These are phyloP conservation scores for Pedionomus torquatus DNA, from an alignment of 2,113 vertebrate genomes.

Conservation along the genomic window DNA sequence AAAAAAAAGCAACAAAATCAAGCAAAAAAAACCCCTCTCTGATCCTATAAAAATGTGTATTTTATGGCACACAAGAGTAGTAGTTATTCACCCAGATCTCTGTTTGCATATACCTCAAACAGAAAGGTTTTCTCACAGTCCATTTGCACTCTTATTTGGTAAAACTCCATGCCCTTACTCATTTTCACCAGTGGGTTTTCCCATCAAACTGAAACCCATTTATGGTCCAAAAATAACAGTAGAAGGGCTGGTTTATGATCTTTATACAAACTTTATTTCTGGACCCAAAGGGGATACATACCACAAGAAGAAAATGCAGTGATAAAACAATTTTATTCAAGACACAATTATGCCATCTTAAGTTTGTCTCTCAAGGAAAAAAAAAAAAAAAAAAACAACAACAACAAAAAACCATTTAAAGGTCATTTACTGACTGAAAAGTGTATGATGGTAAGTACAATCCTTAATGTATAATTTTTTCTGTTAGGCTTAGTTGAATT, in stretches of 20 bases:
- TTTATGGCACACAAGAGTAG: neutral
- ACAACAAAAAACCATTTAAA: no score
- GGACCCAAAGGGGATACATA: neutral
- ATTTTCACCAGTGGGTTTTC: neutral
- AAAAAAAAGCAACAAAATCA: neutral
- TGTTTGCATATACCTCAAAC: neutral
- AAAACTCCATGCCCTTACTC: neutral
- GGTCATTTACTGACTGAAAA: conserved; percentile 15
- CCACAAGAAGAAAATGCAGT: neutral
- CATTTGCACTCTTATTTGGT: neutral
- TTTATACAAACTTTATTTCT: neutral
- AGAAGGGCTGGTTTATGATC: neutral
- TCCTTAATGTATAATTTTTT: neutral
- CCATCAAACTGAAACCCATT: neutral
- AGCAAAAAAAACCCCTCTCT: neutral
- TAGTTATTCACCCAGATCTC: neutral
- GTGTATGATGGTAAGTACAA: neutral
- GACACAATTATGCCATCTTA: neutral
- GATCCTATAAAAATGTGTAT: neutral
- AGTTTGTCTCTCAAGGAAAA: neutral
- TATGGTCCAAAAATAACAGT: neutral
- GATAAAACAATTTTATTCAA: conserved; percentile 6
- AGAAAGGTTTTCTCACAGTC: neutral
- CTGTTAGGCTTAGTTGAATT: neutral
- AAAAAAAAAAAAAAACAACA: neutral